Evolutionary conservation across 2,797 vertebrate species (phyloP).

Genomic region (Diglossa cyanea): DNA sequence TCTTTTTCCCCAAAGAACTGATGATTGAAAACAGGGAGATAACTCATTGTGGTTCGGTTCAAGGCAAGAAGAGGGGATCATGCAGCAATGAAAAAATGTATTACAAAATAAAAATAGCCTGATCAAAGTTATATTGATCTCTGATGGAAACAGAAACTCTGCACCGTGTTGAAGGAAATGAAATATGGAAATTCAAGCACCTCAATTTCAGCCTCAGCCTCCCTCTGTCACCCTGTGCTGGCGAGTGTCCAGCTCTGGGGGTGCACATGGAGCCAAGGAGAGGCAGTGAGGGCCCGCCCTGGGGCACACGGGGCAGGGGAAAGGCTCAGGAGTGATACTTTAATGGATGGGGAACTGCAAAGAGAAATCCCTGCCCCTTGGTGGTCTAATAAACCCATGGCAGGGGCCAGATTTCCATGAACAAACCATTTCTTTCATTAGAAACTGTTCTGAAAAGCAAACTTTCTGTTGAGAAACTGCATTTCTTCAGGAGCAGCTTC

Average conservation of each 20-base stretch:
- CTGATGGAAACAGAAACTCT: background rate
- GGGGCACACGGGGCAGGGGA: accelerated
- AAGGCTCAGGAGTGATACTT: background rate
- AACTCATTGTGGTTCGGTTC: background rate
- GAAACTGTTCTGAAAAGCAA: background rate
- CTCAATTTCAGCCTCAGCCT: background rate
- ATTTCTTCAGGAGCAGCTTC: background rate
- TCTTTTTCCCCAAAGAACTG: background rate
- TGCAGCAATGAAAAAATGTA: background rate
- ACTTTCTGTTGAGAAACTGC: background rate
- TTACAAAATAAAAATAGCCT: background rate
- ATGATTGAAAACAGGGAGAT: background rate
- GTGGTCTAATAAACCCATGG: background rate
- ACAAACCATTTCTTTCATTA: background rate
- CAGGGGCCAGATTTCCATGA: background rate
- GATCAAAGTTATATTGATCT: background rate
- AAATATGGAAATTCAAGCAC: background rate
- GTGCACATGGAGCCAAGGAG: accelerated
- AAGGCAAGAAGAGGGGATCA: background rate
- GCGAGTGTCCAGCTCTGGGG: accelerated
- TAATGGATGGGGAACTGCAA: background rate
- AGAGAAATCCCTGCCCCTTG: background rate
- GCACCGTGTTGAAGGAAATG: background rate
- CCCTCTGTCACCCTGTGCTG: background rate
- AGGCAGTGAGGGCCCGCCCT: accelerated